Conservation (phyloP, 2,888 invertebrate genomes). For the Spodoptera exigua region DNA sequence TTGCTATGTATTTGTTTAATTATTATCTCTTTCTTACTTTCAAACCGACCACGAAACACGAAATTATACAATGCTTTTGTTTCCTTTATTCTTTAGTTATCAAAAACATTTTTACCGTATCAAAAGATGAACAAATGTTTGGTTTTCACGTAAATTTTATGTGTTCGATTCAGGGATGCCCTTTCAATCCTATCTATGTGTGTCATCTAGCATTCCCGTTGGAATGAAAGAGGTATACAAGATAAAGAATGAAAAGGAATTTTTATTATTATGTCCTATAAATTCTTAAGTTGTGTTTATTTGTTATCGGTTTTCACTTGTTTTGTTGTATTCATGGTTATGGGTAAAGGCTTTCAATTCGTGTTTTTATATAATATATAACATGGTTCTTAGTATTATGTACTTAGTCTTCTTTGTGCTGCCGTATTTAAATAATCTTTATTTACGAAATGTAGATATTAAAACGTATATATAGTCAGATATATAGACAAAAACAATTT, state of each 20-base stretch:
- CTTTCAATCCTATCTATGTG: conserved; percentile 54
- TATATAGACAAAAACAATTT: no score
- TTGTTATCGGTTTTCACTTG: conserved; percentile 32
- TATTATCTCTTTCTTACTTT: neutral
- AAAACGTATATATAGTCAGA: no score
- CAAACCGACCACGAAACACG: neutral
- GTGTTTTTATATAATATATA: no score
- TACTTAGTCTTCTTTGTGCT: no score
- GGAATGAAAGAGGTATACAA: conserved; percentile 48
- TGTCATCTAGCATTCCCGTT: conserved; percentile 53
- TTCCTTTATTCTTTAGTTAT: conserved; percentile 13
- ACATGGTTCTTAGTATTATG: no score
- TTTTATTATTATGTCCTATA: conserved; percentile 39
- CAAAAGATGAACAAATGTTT: conserved; percentile 49
- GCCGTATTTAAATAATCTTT: no score
- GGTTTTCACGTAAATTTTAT: conserved; percentile 49
- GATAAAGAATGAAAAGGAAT: conserved; percentile 45
- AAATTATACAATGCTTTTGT: conserved; percentile 1
- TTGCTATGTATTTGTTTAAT: neutral
- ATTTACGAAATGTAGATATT: no score
- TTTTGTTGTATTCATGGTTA: neutral
- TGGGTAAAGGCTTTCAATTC: no score
- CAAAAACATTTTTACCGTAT: conserved; percentile 28
- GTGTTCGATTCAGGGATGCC: conserved; percentile 50
- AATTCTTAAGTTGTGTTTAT: conserved; percentile 43